Base-by-base conservation (phyloP, 2,797 vertebrate species). In the Gobionotothen gibberifrons region DNA sequence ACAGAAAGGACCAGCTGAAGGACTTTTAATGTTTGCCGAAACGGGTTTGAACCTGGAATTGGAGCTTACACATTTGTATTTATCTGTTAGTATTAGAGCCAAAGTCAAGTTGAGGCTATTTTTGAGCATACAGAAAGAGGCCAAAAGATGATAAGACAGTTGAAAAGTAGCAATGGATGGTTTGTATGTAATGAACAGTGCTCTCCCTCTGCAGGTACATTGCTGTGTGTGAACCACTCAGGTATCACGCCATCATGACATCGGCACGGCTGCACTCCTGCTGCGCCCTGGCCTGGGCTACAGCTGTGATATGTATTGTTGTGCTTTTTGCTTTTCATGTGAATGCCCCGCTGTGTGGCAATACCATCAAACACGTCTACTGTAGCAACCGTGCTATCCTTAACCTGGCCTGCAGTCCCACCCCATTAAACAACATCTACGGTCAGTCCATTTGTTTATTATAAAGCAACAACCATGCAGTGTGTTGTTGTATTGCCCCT, bases 241-340 rank as follows among this genome's bases (percentile, higher is more conserved):
- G 86, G 75, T 91, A 92, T 44, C 65, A 85, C 26, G 1, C 69
- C 75, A 87, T 91, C 76, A 89, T 91, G 90, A 90, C 88, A 0
- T 56, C 87, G 0, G 47, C 66, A 2, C 79, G 74, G 26, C 69
- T 92, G 49, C 69, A 86, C 42, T 29, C 46, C 54, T 79, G 70
- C 42, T 88, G 85, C 6, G 19, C 58, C 3, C 74, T 90, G 62
- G 83, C 89, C 79, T 92, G 88, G 91, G 2, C 70, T 0, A 11
- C 78, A 0, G 82, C 88, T 10, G 0, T 89, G n/a, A n/a, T 88
- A 36, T 69, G 66, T 1, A 87, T 90, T 0, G 54, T 19, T 17
- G 73, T 86, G 22, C 86, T 92, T 9, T 91, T 92, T 0, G 2
- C 22, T 14, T 60, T 89, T 36, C 88, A 91, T 36, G 17, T 68